Evolutionary conservation across 2,797 vertebrate species (phyloP).

Genomic region (Lagorchestes hirsutus): DNA sequence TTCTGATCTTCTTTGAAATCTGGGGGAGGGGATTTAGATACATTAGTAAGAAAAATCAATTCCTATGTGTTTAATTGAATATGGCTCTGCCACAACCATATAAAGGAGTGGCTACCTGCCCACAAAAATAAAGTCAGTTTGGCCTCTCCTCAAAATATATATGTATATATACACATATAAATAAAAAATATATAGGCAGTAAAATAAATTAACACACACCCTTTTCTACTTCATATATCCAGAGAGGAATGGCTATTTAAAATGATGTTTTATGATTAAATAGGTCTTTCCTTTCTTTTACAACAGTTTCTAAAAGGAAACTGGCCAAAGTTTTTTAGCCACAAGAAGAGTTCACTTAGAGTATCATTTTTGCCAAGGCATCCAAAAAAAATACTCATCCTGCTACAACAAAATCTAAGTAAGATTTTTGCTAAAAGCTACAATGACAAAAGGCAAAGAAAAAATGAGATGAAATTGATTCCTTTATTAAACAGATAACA

Average conservation of each 20-base stretch:
- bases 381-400: background rate
- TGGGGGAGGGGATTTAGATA: background rate
- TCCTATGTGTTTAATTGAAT: conserved; percentile 23
- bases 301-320: conserved; percentile 45
- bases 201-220: conserved; percentile 21
- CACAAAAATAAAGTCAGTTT: conserved; percentile 54
- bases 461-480: background rate
- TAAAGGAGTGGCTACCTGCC: background rate
- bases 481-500: background rate
- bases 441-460: background rate
- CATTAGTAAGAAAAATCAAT: conserved; percentile 35
- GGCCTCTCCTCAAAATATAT: conserved; percentile 2
- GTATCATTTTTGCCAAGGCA: conserved; percentile 20
- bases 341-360: conserved; percentile 24
- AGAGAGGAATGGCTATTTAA: conserved; percentile 10
- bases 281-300: conserved; percentile 25
- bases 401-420: conserved; percentile 32
- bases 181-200: background rate
- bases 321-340: background rate
- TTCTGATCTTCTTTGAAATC: background rate
- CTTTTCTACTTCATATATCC: background rate
- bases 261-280: conserved; percentile 23
- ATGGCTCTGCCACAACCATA: background rate
- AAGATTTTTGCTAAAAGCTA: conserved; percentile 51
- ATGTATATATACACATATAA: background rate